Conservation (phyloP, 2,113 vertebrate species). For the Perca flavescens region DNA sequence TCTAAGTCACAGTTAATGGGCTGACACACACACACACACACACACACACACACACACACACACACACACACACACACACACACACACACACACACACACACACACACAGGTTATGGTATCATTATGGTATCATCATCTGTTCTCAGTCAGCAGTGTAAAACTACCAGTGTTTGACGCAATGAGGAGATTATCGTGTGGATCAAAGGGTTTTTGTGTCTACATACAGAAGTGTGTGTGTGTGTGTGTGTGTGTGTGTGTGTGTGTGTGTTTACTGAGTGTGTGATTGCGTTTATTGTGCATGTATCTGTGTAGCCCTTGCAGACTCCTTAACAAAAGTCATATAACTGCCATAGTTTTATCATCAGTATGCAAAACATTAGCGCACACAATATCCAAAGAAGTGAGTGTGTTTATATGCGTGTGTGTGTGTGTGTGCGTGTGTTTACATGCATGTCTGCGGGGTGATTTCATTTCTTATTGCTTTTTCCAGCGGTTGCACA, state of each 20-base stretch:
- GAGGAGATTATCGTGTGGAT: slow-evolving; percentile 22
- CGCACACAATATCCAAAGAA: slow-evolving; percentile 10
- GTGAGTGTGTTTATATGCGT: slow-evolving; percentile 5
- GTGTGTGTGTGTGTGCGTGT: slow-evolving; percentile 14
- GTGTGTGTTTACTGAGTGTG: not conserved
- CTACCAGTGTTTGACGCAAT: slow-evolving; percentile 45
- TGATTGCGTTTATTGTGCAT: slow-evolving; percentile 14
- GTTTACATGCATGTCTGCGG: slow-evolving; percentile 24
- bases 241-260: not conserved
- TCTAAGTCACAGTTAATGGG: slow-evolving; percentile 77
- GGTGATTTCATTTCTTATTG: slow-evolving; percentile 61
- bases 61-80: slow-evolving; percentile 5
- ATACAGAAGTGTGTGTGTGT: slow-evolving; percentile 5
- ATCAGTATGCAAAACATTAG: slow-evolving; percentile 34
- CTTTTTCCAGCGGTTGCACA: slow-evolving; percentile 51
- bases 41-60: slow-evolving; percentile 2
- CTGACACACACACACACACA: not conserved
- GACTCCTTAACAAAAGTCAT: slow-evolving; percentile 14
- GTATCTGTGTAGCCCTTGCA: slow-evolving; percentile 20
- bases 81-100: not conserved
- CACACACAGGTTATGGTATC: slow-evolving; percentile 45
- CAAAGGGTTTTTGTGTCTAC: slow-evolving; percentile 13
- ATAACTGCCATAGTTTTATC: slow-evolving; percentile 14
- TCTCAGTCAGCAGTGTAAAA: slow-evolving; percentile 56
- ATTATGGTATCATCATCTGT: slow-evolving; percentile 65